Evolutionary conservation across 1,140 invertebrate species (phyloP), one percentile per base, ranked within the genome.

Genomic region (Lasioglossum albipes): DNA sequence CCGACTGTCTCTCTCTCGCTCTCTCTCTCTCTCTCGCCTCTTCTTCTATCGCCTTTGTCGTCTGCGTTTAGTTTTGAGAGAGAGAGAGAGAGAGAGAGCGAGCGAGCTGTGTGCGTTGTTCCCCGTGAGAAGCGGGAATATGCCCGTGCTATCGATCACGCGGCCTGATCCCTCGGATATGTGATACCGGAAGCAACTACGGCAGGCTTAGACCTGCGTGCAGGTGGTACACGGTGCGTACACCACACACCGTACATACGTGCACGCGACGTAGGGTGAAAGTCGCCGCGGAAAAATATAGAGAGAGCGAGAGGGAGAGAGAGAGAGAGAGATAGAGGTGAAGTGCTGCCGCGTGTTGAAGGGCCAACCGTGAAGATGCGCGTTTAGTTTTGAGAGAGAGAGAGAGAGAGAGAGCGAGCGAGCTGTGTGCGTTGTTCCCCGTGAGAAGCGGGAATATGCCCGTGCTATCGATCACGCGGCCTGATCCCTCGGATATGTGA

Each of bases 161-260:
- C 77, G 81, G 52, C 52, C 76, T 65, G 85, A 86, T 86, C 84
- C 64, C 73, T 27, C 61, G 81, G 85, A 86, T 78, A 86, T 86
- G 85, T 86, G 85, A 86, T 86, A 86, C 85, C 85, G 85, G 84
- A 86, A 86, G 81, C 76, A 71, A 81, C 68, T 75, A 86, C 75
- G 84, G 85, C 84, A 85, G 84, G 83, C 73, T 82, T 64, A 36
- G 83, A 86, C 83, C 83, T 85, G 84, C 83, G 80, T 75, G 68
- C 65, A 77, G 67, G 84, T 85, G 84, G 52, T 57, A 61, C 31
- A 49, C 45, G 74, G 73, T 85, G 84, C 80, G 80, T 75, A 22
- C 49, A 7, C 20, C 70, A 22, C 49, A 7, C 57, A 59, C 52
- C 52, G 52, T 20, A 13, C 13, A 57, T 42, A 49, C 77, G 84